A percentile compares a stretch with the other conserved stretches of the same genome.
phyloP scores from a whole-genome alignment of 2,888 invertebrate genomes.

The Psylliodes chrysocephalus region DNA sequence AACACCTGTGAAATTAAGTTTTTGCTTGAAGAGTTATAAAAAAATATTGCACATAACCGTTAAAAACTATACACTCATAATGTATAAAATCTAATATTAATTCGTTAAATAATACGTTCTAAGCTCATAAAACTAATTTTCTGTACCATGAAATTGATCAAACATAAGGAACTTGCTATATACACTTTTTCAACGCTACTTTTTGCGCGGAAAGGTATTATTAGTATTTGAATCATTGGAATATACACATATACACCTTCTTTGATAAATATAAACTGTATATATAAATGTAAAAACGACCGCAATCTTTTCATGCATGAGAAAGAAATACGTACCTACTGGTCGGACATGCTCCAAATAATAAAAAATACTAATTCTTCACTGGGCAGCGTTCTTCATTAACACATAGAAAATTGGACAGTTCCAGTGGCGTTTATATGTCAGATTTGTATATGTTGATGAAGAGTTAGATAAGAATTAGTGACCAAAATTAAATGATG shows the following conservation, averaged over 20 bases:
- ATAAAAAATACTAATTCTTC: slow-evolving; percentile 27
- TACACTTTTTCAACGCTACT: background rate
- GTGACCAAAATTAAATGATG: no score
- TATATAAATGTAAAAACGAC: slow-evolving; percentile 31
- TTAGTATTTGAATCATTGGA: no score
- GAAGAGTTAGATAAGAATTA: no score
- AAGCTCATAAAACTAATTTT: background rate
- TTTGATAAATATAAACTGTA: slow-evolving; percentile 11
- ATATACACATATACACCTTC: background rate
- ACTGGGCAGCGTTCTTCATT: slow-evolving; percentile 20
- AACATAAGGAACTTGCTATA: background rate
- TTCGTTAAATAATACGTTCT: background rate
- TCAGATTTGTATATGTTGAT: no score
- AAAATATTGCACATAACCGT: background rate
- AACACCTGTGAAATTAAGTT: no score
- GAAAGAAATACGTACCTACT: slow-evolving; percentile 23
- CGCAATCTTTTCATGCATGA: slow-evolving; percentile 33
- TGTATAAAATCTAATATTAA: background rate
- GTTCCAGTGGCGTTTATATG: slow-evolving; percentile 8
- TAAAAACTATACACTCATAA: background rate
- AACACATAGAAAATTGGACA: slow-evolving; percentile 25
- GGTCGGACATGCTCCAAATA: slow-evolving; percentile 28
- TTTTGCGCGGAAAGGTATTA: background rate
- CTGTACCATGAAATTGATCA: background rate
- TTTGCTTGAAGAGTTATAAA: background rate